phyloP scores from a whole-genome alignment of 2,888 invertebrate genomes.

The Deilephila porcellus region DNA sequence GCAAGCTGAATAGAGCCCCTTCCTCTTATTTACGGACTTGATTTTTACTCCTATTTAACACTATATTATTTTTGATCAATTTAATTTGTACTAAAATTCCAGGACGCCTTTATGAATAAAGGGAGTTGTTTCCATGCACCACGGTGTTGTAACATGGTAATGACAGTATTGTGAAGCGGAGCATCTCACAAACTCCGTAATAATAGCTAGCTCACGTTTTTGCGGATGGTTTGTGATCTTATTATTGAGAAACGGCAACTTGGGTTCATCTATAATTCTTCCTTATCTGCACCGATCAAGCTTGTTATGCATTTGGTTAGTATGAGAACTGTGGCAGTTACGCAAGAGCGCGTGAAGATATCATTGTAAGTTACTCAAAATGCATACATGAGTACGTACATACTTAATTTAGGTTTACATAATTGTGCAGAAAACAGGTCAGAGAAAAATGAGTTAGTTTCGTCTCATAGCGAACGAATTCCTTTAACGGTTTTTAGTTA shows the following conservation, averaged over 20 bases:
- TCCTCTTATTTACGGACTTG: too few relatives aligned
- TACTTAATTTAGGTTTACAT: background rate
- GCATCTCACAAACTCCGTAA: conserved; percentile 60
- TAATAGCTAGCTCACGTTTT: conserved; percentile 78
- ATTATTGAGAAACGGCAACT: conserved; percentile 75
- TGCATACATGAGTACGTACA: conserved; percentile 4
- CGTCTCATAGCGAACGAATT: background rate
- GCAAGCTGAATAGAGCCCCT: too few relatives aligned
- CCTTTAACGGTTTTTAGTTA: background rate
- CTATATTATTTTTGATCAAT: too few relatives aligned
- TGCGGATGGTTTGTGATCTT: conserved; percentile 71
- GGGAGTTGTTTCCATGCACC: conserved; percentile 5
- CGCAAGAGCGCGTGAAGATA: conserved; percentile 56
- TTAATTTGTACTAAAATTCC: conserved; percentile 5
- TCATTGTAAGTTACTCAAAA: conserved; percentile 26
- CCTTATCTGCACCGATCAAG: conserved; percentile 72
- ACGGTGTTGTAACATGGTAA: conserved; percentile 71
- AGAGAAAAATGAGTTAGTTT: background rate
- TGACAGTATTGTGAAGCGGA: conserved; percentile 72
- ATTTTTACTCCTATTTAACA: too few relatives aligned
- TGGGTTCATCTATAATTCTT: conserved; percentile 64
- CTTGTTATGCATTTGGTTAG: conserved; percentile 75
- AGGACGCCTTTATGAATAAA: conserved; percentile 11
- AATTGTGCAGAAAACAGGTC: background rate
- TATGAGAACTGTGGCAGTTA: conserved; percentile 78